Percentiles rank a stretch among this genome's conserved stretches.
phyloP scores from a whole-genome alignment of 1,140 invertebrate genomes.

The Leptoteleia sp. region DNA sequence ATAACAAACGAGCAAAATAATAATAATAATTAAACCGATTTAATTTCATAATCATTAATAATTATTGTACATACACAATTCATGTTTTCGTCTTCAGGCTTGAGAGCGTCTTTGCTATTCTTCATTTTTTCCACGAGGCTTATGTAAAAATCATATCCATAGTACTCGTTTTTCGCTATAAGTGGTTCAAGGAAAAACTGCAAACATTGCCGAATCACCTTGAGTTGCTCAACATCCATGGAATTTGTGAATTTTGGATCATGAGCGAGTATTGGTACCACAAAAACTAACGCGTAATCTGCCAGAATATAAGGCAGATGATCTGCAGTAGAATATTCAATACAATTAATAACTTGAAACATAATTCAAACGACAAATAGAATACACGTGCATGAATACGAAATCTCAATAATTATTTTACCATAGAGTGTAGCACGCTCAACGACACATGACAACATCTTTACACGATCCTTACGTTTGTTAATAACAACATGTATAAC shows the following conservation, averaged over 20 bases:
- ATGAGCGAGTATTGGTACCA: slow-evolving; percentile 95
- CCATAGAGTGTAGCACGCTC: slow-evolving; percentile 81
- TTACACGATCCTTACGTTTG: slow-evolving; percentile 94
- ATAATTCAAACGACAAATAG: too few relatives aligned
- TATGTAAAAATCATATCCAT: slow-evolving; percentile 98
- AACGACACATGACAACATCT: slow-evolving; percentile 85
- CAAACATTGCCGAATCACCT: slow-evolving; percentile 90
- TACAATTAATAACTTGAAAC: too few relatives aligned
- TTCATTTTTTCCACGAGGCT: slow-evolving; percentile 95
- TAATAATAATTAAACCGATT: background rate
- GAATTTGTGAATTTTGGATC: slow-evolving; percentile 91
- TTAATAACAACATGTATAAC: slow-evolving; percentile 93
- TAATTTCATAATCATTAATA: background rate
- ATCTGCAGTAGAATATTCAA: too few relatives aligned
- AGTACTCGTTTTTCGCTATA: slow-evolving; percentile 95
- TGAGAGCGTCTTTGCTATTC: slow-evolving; percentile 93
- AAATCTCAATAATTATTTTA: too few relatives aligned
- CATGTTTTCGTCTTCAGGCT: slow-evolving; percentile 88
- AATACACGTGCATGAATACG: too few relatives aligned
- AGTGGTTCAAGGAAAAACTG: slow-evolving; percentile 97
- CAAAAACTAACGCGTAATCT: slow-evolving; percentile 97
- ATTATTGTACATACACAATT: slow-evolving; percentile 86
- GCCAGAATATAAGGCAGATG: slow-evolving; percentile 94
- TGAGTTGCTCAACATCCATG: slow-evolving; percentile 88
- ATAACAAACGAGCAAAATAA: too few relatives aligned